Percentiles rank a stretch among this genome's conserved stretches.
Conservation (phyloP, 2,797 vertebrate species). For the Lycodopsis pacificus region DNA sequence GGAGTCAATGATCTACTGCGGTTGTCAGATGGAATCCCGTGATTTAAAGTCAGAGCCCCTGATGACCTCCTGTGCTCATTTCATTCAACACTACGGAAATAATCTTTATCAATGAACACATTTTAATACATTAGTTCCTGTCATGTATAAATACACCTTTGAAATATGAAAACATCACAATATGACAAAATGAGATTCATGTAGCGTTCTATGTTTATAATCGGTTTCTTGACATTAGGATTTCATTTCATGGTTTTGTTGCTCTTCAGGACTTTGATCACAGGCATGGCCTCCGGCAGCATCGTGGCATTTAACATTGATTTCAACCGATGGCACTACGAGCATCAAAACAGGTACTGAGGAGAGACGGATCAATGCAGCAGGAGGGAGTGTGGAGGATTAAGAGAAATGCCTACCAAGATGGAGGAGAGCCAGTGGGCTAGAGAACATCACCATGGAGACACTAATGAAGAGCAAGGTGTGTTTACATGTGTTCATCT, state of each 20-base stretch:
- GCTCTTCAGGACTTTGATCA: slow-evolving; percentile 93
- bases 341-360: slow-evolving; percentile 98
- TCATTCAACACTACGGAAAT: slow-evolving; percentile 40
- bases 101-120: slow-evolving; percentile 3
- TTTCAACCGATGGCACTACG: slow-evolving; percentile 99
- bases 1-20: slow-evolving; percentile 52
- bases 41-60: slow-evolving; percentile 57
- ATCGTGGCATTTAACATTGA: slow-evolving; percentile 99
- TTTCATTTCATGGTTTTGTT: not conserved
- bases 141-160: not conserved
- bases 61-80: slow-evolving; percentile 40
- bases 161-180: not conserved
- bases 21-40: slow-evolving; percentile 29
- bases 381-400: slow-evolving; percentile 1
- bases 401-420: slow-evolving; percentile 8
- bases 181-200: not conserved
- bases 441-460: slow-evolving; percentile 13
- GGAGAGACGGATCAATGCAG: not conserved
- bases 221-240: not conserved
- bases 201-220: not conserved
- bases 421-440: slow-evolving; percentile 11
- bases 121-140: slow-evolving; percentile 1
- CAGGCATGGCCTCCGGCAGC: slow-evolving; percentile 98
- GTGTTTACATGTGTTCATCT: slow-evolving; percentile 30
- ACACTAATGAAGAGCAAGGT: slow-evolving; percentile 24